Percentiles rank a stretch among this genome's conserved stretches.
Conservation (phyloP, 2,888 invertebrate species). For the Agrotis clavis region DNA sequence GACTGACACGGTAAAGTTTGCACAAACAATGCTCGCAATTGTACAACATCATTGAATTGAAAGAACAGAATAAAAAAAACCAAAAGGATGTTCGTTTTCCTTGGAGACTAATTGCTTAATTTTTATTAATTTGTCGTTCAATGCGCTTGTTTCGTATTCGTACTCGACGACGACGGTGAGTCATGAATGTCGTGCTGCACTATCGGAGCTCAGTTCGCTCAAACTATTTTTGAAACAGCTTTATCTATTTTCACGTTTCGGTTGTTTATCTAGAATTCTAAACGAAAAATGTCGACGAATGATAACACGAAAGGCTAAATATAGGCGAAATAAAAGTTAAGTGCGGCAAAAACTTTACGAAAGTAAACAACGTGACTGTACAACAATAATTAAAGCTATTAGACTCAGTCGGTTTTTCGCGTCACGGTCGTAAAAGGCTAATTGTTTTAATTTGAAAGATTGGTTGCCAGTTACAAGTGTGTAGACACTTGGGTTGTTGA, state of each 20-base stretch:
- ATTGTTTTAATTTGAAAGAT: conserved; percentile 50
- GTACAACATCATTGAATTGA: conserved; percentile 33
- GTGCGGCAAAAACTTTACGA: conserved; percentile 24
- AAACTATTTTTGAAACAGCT: conserved; percentile 30
- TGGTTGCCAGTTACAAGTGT: conserved; percentile 20
- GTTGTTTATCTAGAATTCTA: conserved; percentile 31
- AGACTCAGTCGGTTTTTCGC: conserved; percentile 50
- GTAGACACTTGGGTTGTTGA: conserved; percentile 26
- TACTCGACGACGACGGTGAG: conserved; percentile 51
- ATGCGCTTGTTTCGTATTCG: conserved; percentile 52
- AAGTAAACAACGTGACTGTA: conserved; percentile 31
- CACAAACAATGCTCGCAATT: conserved; percentile 32
- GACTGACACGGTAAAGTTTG: conserved; percentile 20
- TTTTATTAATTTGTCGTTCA: conserved; percentile 60
- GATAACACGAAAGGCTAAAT: conserved; percentile 9
- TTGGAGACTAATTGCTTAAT: conserved; percentile 64
- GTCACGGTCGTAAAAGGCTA: conserved; percentile 47
- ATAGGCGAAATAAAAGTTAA: conserved; percentile 33
- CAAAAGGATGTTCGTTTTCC: conserved; percentile 47
- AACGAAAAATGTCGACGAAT: conserved; percentile 15
- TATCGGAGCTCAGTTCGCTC: conserved; percentile 25
- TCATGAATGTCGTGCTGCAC: conserved; percentile 56
- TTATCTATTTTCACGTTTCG: conserved; percentile 29
- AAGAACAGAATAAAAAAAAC: conserved; percentile 31
- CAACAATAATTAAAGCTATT: conserved; percentile 53